Conservation (phyloP, 2,113 vertebrate genomes). For the Anoplopoma fimbria region DNA sequence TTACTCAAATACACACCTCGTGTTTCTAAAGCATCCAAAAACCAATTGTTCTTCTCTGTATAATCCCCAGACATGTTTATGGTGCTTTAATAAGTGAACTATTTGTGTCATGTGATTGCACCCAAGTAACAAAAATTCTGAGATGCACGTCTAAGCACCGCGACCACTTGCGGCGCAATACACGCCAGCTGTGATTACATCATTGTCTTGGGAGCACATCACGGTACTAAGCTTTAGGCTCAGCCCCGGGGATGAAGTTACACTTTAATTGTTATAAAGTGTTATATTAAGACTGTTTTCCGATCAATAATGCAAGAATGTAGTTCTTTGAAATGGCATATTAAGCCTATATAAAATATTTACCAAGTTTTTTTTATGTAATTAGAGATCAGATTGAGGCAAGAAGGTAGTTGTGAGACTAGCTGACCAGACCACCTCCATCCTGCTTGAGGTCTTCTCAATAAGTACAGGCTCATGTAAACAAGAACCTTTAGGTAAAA, state of each 20-base stretch:
- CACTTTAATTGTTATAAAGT: neutral
- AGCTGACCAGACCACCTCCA: neutral
- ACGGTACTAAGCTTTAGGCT: too few relatives aligned
- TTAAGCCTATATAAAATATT: neutral
- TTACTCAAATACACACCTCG: too few relatives aligned
- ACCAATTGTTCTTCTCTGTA: too few relatives aligned
- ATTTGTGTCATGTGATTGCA: too few relatives aligned
- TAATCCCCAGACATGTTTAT: too few relatives aligned
- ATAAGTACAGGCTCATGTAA: neutral
- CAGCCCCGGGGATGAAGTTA: neutral
- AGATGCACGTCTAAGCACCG: too few relatives aligned
- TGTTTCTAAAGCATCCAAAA: too few relatives aligned
- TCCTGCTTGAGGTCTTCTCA: neutral
- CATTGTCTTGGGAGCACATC: too few relatives aligned
- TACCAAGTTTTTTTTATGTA: neutral
- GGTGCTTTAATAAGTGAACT: too few relatives aligned
- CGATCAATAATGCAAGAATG: neutral
- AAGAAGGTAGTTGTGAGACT: neutral
- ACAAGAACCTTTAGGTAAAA: slow-evolving; percentile 2
- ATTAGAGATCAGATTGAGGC: neutral
- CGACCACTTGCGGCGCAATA: too few relatives aligned
- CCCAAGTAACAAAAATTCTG: too few relatives aligned
- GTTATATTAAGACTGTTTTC: neutral
- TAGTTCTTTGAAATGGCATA: neutral
- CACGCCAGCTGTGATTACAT: too few relatives aligned